These are phyloP conservation scores for Nephrotoma guestfalica DNA, from an alignment of 2,888 invertebrate species.

Conservation along the genomic window DNA sequence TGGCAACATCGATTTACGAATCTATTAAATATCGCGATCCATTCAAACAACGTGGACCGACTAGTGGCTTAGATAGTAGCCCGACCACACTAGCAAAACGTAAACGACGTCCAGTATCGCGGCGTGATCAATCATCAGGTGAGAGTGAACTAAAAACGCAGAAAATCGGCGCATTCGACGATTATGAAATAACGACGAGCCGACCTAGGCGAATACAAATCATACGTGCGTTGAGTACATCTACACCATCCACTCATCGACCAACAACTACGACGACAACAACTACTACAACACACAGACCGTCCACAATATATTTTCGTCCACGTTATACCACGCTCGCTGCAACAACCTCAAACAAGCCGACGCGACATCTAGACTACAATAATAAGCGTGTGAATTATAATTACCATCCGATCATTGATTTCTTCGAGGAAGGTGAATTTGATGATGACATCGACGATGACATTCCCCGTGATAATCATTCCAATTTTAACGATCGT, in stretches of 20 bases:
- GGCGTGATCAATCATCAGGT: not conserved
- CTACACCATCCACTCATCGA: conserved; percentile 12
- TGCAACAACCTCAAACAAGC: conserved; percentile 6
- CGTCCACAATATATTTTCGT: not conserved
- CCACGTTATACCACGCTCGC: not conserved
- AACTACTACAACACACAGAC: not conserved
- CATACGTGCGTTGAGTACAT: conserved; percentile 1
- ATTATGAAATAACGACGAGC: not conserved
- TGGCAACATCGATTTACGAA: conserved; percentile 19
- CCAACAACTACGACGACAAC: not conserved
- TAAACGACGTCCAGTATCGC: not conserved
- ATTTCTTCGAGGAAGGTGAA: conserved; percentile 47
- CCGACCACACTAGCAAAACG: conserved; percentile 21
- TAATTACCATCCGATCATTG: conserved; percentile 70
- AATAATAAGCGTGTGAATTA: conserved; percentile 50
- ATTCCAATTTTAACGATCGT: not conserved
- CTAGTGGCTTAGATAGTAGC: conserved; percentile 16
- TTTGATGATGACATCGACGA: conserved; percentile 17
- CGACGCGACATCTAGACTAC: conserved; percentile 11
- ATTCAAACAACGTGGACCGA: conserved; percentile 5
- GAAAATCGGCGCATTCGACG: not conserved
- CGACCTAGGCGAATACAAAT: not conserved
- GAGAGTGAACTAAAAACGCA: not conserved
- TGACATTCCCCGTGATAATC: conserved; percentile 15
- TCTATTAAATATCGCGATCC: conserved; percentile 21